phyloP scores from a whole-genome alignment of 2,888 invertebrate species.

The Timema cristinae region DNA sequence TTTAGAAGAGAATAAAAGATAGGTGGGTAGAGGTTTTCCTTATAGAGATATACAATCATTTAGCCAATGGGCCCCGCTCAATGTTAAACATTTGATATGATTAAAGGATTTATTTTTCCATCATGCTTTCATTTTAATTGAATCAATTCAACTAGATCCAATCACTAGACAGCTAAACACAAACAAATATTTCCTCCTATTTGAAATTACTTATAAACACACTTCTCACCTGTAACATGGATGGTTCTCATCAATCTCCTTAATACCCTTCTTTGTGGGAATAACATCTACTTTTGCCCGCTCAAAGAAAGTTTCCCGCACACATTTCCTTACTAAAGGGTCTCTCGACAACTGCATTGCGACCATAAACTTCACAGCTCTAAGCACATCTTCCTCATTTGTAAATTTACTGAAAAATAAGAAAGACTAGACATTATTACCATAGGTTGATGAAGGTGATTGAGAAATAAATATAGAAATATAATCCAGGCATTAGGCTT shows the following conservation, averaged over 20 bases:
- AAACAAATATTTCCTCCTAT: background rate
- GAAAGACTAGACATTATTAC: background rate
- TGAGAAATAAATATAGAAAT: slow-evolving; percentile 11
- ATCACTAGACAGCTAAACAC: too few species aligned
- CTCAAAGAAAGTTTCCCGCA: slow-evolving; percentile 84
- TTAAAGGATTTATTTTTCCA: too few species aligned
- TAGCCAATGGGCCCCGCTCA: too few species aligned
- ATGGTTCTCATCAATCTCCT: slow-evolving; percentile 95
- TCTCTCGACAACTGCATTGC: slow-evolving; percentile 90
- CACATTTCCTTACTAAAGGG: slow-evolving; percentile 78
- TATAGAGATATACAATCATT: too few species aligned
- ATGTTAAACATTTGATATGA: too few species aligned
- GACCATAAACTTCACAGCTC: slow-evolving; percentile 91
- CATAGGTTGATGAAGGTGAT: too few species aligned
- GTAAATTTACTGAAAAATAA: slow-evolving; percentile 54
- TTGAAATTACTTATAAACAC: background rate
- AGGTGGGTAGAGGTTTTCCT: too few species aligned
- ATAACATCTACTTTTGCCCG: slow-evolving; percentile 74
- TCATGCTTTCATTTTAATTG: background rate
- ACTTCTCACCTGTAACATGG: slow-evolving; percentile 61
- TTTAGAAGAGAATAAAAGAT: too few species aligned
- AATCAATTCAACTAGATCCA: too few species aligned
- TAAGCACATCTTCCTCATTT: slow-evolving; percentile 75
- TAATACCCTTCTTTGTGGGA: slow-evolving; percentile 87
- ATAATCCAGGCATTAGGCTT: background rate